phyloP scores from a whole-genome alignment of 1,140 invertebrate species.

The Uloborus diversus region DNA sequence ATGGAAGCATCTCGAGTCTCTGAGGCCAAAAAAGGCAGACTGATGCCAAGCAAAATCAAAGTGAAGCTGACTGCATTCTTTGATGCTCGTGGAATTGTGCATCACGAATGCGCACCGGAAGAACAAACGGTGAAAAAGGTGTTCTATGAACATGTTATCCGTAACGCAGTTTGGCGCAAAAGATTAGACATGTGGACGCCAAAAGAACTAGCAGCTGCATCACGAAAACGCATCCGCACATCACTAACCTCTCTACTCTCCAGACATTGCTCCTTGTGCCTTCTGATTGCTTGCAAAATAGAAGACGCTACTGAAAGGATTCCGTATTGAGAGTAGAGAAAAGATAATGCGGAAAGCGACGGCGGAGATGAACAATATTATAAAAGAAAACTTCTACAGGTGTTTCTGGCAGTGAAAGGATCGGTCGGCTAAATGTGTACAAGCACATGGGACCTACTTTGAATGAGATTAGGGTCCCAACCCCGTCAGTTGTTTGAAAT shows the following conservation, averaged over 20 bases:
- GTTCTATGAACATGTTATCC: background rate
- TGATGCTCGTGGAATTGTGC: background rate
- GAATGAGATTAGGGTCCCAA: background rate
- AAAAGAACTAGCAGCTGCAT: background rate
- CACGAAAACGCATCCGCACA: background rate
- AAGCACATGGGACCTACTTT: background rate
- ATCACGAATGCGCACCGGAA: background rate
- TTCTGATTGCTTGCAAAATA: slow-evolving; percentile 14
- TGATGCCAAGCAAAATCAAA: background rate
- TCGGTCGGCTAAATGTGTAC: slow-evolving; percentile 3
- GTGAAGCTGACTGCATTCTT: background rate
- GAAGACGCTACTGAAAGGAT: slow-evolving; percentile 5
- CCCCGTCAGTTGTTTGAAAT: background rate
- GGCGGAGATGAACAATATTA: background rate
- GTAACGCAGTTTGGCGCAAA: background rate
- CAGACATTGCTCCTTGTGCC: slow-evolving; percentile 18
- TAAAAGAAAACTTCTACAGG: slow-evolving; percentile 16
- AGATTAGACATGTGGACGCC: background rate
- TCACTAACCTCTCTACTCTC: background rate
- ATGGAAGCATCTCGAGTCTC: background rate
- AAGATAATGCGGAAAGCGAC: slow-evolving; percentile 11
- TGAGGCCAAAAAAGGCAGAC: background rate
- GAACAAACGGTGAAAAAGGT: background rate
- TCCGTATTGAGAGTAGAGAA: background rate
- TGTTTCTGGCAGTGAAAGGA: slow-evolving; percentile 26